Conservation (phyloP, 2,797 vertebrate species). For the Phataginus tetradactyla region DNA sequence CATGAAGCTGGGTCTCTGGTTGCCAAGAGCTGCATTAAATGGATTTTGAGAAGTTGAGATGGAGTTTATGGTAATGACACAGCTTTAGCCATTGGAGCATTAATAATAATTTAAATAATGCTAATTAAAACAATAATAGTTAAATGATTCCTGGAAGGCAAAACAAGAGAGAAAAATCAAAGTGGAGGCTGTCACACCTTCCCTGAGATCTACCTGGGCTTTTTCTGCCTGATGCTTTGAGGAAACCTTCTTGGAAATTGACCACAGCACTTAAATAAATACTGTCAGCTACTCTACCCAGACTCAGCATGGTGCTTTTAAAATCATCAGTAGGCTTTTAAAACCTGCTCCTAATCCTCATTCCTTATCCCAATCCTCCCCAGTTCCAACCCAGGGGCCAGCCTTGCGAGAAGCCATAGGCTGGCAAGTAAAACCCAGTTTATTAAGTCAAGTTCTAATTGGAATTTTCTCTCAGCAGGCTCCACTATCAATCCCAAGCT, state of each 20-base stretch:
- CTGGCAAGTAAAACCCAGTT: background rate
- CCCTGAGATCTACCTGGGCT: background rate
- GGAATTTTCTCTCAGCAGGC: background rate
- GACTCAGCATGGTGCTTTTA: background rate
- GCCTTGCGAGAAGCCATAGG: background rate
- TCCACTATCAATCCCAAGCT: background rate
- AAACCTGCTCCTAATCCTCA: background rate
- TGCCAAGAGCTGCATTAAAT: constrained; percentile 74
- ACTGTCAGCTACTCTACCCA: background rate
- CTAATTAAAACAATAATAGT: constrained; percentile 38
- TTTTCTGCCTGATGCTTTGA: background rate
- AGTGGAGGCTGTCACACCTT: background rate
- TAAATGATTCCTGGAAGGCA: constrained; percentile 25
- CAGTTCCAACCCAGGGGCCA: background rate
- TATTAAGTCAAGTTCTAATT: background rate
- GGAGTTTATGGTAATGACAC: constrained; percentile 58
- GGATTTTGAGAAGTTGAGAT: constrained; percentile 62
- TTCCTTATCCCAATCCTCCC: background rate
- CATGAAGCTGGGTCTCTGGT: constrained; percentile 63
- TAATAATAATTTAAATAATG: constrained; percentile 49
- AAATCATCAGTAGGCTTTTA: background rate
- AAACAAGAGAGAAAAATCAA: background rate
- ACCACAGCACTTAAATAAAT: constrained; percentile 29
- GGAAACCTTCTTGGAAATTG: constrained; percentile 30
- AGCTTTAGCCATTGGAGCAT: constrained; percentile 13